These are phyloP conservation scores for Mamestra brassicae DNA, from an alignment of 2,888 invertebrate species.

Conservation along the genomic window DNA sequence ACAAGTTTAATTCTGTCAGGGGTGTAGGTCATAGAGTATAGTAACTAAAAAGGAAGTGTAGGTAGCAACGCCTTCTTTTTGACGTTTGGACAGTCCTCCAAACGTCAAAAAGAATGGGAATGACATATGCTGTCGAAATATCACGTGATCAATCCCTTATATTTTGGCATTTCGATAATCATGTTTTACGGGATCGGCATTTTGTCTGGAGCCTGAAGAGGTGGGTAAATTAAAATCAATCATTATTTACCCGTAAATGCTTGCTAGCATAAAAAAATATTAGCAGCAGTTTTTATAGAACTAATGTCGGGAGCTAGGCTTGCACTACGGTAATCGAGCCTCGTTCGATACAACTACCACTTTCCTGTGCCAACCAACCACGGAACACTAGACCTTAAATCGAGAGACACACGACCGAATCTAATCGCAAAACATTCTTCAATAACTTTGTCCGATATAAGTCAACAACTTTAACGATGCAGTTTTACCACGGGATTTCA, in stretches of 20 bases:
- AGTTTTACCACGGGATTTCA: slow-evolving; percentile 36
- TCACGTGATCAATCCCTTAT: too few relatives aligned
- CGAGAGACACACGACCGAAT: neutral
- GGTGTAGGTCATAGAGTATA: too few relatives aligned
- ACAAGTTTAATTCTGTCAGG: neutral
- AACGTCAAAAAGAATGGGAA: too few relatives aligned
- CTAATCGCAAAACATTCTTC: slow-evolving; percentile 48
- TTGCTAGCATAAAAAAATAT: slow-evolving; percentile 6
- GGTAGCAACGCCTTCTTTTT: too few relatives aligned
- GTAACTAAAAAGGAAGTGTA: too few relatives aligned
- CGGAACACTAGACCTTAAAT: slow-evolving; percentile 35
- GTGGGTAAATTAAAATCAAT: too few relatives aligned
- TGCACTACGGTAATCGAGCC: slow-evolving; percentile 62
- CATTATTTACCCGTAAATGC: too few relatives aligned
- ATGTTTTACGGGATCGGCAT: too few relatives aligned
- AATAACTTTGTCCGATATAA: slow-evolving; percentile 66
- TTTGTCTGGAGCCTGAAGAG: too few relatives aligned
- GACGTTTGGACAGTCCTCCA: too few relatives aligned
- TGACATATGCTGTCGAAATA: too few relatives aligned
- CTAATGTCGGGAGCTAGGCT: slow-evolving; percentile 57
- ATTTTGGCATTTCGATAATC: too few relatives aligned
- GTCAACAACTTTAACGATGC: slow-evolving; percentile 49
- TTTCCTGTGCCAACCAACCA: slow-evolving; percentile 3
- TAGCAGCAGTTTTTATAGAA: slow-evolving; percentile 57
- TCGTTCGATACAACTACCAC: slow-evolving; percentile 62